Base-by-base conservation (phyloP, 2,888 invertebrate genomes). In the Spatulosminthurus flaviceps region DNA sequence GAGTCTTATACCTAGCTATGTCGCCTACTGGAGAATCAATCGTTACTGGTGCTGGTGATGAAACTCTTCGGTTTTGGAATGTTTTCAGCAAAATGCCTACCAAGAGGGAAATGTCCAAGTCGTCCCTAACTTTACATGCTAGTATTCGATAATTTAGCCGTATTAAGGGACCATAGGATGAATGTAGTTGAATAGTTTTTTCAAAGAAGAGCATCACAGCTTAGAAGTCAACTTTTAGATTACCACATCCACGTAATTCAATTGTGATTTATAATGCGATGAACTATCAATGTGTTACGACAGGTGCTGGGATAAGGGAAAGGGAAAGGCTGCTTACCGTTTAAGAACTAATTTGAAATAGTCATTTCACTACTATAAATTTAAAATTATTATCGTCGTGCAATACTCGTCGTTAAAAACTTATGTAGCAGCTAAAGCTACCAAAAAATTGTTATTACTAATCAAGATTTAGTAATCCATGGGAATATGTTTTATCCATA, bases 1-100 rank as follows among this genome's bases (percentile, higher is more conserved):
- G 98, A 84, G 98, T 99, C 1, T 89, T 98, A 0, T 98, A 98
- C 88, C 89, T 98, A 86, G 98, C 98, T 0, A 92, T 98, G 88
- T 97, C 97, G 2, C 98, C 98, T 0, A 97, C 98, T 88, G 98
- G 98, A 51, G 98, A 98, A 88, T 96, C 97, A 1, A 98, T 99
- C 83, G 98, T 99, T 0, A 99, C 98, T 0, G 98, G 98, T 28
- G 98, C 98, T 0, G 98, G 98, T 0, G 98, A 98, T 88, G 98
- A 98, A 88, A 98, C 98, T 0, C 90, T 98, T 4, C 91, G 98
- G 11, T 98, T 98, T 88, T 98, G 98, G 98, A 98, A 98, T 90
- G 97, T 98, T 0, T 98, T 98, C 89, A 96, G 96, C 87, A 98
- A 98, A 90, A 96, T 96, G 16, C 92, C 96, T 51, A 96, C 95